Conservation (phyloP, 2,888 invertebrate species). For the Melipona beecheii region DNA sequence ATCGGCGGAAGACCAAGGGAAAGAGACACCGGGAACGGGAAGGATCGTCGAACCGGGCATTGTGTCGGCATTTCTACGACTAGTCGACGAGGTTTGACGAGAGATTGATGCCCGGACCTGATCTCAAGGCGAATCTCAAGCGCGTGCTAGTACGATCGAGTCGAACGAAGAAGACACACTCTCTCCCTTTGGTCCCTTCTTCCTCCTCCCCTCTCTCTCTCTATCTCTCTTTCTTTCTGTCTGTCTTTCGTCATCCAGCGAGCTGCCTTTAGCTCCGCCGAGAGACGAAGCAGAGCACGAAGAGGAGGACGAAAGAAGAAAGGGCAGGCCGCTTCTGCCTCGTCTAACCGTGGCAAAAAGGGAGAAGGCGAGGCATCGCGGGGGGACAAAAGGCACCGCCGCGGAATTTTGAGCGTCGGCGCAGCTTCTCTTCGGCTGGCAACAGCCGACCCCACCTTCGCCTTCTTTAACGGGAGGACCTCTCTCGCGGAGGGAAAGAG, state of each 20-base stretch:
- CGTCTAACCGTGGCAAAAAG: constrained; percentile 72
- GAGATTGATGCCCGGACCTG: constrained; percentile 81
- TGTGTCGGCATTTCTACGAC: constrained; percentile 81
- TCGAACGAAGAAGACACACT: not conserved
- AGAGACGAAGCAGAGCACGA: constrained; percentile 33
- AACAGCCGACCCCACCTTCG: constrained; percentile 1
- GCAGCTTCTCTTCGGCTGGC: constrained; percentile 49
- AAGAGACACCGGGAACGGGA: constrained; percentile 4
- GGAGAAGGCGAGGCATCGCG: constrained; percentile 75
- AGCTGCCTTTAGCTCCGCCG: constrained; percentile 33
- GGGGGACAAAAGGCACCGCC: constrained; percentile 83
- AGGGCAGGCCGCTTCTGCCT: constrained; percentile 64
- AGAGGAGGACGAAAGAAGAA: constrained; percentile 66
- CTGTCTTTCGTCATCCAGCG: constrained; percentile 36
- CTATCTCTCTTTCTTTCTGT: not conserved
- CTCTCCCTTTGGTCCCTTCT: not conserved
- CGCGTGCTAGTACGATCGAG: constrained; percentile 58
- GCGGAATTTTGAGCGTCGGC: constrained; percentile 83
- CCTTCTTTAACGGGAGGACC: constrained; percentile 64
- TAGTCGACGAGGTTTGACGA: constrained; percentile 82
- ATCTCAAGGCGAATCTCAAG: constrained; percentile 70
- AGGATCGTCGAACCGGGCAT: constrained; percentile 47
- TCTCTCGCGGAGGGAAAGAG: constrained; percentile 47
- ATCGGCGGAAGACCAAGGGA: no score
- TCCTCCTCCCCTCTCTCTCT: no score